These are phyloP conservation scores for Lytechinus pictus DNA, from an alignment of 35 echinoderm and acorn worm species.

Conservation along the genomic window DNA sequence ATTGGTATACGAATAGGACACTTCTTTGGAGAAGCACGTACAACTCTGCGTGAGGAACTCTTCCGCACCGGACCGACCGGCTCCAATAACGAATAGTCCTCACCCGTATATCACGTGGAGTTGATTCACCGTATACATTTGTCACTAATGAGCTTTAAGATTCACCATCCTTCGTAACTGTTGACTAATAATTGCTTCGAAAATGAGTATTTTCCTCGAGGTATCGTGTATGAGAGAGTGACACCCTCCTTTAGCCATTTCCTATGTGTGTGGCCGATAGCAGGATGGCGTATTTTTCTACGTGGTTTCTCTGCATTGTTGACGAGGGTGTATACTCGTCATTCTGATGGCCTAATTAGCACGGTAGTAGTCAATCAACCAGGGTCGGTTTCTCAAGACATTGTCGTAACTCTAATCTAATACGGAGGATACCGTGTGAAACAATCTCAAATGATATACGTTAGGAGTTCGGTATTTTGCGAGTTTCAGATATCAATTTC, in stretches of 20 bases:
- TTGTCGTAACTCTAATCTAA: background rate
- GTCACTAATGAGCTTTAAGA: slow-evolving; percentile 1
- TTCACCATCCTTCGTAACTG: background rate
- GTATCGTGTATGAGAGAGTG: slow-evolving; percentile 10
- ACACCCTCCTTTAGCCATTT: slow-evolving; percentile 10
- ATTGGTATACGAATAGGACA: background rate
- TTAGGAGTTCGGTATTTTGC: too few species aligned
- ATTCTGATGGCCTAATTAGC: background rate
- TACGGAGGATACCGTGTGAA: background rate
- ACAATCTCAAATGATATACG: too few species aligned
- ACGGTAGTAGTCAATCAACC: slow-evolving; percentile 34
- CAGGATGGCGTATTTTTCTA: background rate
- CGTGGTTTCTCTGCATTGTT: background rate
- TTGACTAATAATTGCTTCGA: slow-evolving; percentile 13
- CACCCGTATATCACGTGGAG: background rate
- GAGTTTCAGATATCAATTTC: too few species aligned
- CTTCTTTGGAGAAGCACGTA: background rate
- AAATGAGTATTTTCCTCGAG: slow-evolving; percentile 9
- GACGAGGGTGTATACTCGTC: background rate
- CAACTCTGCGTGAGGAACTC: background rate
- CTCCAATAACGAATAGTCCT: background rate
- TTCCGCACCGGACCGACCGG: background rate
- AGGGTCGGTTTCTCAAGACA: background rate
- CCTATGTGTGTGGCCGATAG: background rate
- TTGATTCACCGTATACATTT: background rate